Evolutionary conservation across 2,797 vertebrate species (phyloP), one percentile per base, ranked within the genome.

Genomic region (Coilia nasus): DNA sequence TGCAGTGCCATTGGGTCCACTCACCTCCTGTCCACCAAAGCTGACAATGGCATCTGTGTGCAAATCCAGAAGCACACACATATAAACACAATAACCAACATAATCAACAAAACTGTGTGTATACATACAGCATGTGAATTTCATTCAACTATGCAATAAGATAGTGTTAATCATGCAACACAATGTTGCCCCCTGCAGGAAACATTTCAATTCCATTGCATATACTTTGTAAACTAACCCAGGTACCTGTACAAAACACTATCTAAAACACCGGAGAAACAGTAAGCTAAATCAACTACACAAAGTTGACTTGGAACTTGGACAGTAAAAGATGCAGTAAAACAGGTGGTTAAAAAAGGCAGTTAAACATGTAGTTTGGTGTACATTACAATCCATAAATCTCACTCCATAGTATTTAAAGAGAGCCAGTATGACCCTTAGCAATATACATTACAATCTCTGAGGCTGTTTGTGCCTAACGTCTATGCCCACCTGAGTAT

Each of bases 401-500:
- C 28, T 71, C 25, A 31, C 64, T 17, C 28, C 28, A 1, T 25
- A 15, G 12, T 0, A n/a, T 15, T 64, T 28, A 25, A 64, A 64
- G 23, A 64, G 25, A 11, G 64, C 17, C 12, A 71, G 31, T 3
- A 54, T 54, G 50, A 12, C 10, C 50, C 0, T 54, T 54, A 12
- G 12, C 1, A 54, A 54, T 12, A 54, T 9, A 62, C 60, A 64
- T 9, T 6, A 62, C 59, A 62, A n/a, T 62, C 19, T 6, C 3
- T 56, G 35, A 2, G n/a, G 46, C 5, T 28, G 0, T 6, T 23
- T 64, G 11, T 25, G 35, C 35, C 62, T 11, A 14, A 2, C 12
- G 62, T 31, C 31, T 6, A 15, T 41, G 19, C 92, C 89, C 93
- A 99, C 97, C 93, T 0, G 96, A 95, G 87, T 98, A 98, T 64